Conservation (phyloP, 2,113 vertebrate genomes). For the Ochotona princeps region DNA sequence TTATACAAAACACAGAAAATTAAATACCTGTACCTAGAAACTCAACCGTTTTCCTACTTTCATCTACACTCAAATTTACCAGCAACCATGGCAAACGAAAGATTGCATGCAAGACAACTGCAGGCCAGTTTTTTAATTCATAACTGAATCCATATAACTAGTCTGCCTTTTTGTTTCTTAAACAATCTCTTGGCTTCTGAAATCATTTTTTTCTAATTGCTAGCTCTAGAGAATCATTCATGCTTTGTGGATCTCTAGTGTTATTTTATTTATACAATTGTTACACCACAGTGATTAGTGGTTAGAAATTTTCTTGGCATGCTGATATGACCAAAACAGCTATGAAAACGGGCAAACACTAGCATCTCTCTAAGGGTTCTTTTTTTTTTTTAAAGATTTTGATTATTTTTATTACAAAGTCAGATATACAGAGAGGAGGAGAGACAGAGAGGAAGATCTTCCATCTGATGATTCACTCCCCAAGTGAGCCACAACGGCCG, state of each 20-base stretch:
- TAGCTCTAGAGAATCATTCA: neutral
- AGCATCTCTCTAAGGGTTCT: neutral
- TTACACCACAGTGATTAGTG: conserved; percentile 34
- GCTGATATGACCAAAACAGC: conserved; percentile 19
- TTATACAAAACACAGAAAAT: conserved; percentile 48
- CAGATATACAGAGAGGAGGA: too few relatives aligned
- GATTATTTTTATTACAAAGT: too few relatives aligned
- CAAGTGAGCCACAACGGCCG: too few relatives aligned
- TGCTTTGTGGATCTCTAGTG: neutral
- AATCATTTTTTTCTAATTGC: neutral
- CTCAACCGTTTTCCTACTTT: neutral
- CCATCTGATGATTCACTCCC: too few relatives aligned
- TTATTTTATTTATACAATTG: conserved; percentile 55
- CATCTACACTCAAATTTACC: neutral
- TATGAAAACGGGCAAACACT: conserved; percentile 1
- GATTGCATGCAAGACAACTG: neutral
- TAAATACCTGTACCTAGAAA: neutral
- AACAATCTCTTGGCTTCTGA: neutral
- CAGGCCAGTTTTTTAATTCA: conserved; percentile 2
- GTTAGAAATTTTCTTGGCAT: conserved; percentile 36
- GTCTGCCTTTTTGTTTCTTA: neutral
- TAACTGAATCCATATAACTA: neutral
- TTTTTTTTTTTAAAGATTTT: too few relatives aligned
- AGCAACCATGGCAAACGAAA: neutral
- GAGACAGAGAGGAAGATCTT: too few relatives aligned